phyloP scores from a whole-genome alignment of 2,888 invertebrate genomes.

The Linyphia triangularis region DNA sequence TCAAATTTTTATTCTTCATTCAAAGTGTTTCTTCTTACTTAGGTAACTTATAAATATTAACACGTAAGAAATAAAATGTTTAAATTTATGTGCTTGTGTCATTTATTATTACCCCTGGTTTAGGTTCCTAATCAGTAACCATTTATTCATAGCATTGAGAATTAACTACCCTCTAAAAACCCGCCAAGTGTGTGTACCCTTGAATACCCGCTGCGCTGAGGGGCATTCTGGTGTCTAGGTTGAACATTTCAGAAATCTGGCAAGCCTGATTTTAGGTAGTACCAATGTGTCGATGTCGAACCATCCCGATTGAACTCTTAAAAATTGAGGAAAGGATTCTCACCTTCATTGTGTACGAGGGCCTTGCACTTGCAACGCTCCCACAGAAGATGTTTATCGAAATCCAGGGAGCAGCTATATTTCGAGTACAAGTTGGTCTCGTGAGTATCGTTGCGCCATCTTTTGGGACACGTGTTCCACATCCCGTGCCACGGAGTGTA shows the following conservation, averaged over 20 bases:
- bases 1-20: no score
- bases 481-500: constrained; percentile 14
- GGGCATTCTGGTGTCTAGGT: no score
- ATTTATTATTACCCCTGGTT: no score
- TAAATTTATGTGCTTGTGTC: no score
- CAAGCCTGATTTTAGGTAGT: background rate
- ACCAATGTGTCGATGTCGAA: background rate
- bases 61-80: no score
- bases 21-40: no score
- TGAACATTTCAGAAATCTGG: background rate
- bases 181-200: no score
- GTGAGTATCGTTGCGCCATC: background rate
- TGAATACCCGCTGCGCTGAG: no score
- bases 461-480: background rate
- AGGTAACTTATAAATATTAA: no score
- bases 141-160: no score
- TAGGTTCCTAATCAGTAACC: no score
- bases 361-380: background rate
- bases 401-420: background rate
- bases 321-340: background rate
- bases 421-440: background rate
- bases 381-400: background rate
- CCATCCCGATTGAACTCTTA: background rate
- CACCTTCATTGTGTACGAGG: background rate
- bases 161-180: no score